Percentiles rank a stretch among this genome's conserved stretches.
These are phyloP conservation scores for Theocolax elegans DNA, from an alignment of 1,140 invertebrate genomes.

Conservation along the genomic window DNA sequence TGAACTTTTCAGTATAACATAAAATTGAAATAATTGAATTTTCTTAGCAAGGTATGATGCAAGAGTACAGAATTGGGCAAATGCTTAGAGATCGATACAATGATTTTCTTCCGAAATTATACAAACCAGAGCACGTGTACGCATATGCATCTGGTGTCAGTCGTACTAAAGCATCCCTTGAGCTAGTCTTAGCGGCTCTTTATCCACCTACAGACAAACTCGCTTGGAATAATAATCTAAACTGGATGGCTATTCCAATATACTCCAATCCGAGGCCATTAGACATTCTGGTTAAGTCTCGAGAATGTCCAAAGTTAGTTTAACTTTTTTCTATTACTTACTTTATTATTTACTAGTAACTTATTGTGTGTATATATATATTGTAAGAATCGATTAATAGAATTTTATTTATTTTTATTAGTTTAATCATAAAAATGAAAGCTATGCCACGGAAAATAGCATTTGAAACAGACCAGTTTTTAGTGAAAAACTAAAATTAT, in stretches of 20 bases:
- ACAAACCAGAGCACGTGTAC: conserved; percentile 61
- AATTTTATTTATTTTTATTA: no score
- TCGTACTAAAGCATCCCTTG: conserved; percentile 70
- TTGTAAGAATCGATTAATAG: no score
- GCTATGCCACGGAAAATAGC: no score
- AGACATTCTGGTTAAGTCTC: conserved; percentile 34
- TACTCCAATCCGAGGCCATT: conserved; percentile 40
- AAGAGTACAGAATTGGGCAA: conserved; percentile 60
- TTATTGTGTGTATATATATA: no score
- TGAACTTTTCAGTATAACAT: no score
- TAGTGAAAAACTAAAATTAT: no score
- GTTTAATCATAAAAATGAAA: no score
- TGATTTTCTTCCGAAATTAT: conserved; percentile 59
- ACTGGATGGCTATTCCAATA: conserved; percentile 53
- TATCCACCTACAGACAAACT: conserved; percentile 51
- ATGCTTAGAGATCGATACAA: conserved; percentile 62
- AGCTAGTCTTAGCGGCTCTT: conserved; percentile 68
- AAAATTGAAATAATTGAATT: no score
- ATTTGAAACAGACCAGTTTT: no score
- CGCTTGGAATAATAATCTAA: conserved; percentile 49
- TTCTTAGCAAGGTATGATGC: conserved; percentile 63
- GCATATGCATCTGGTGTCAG: conserved; percentile 65
- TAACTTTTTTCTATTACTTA: not conserved
- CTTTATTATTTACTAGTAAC: not conserved
- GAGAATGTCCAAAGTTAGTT: not conserved